Evolutionary conservation across 2,113 vertebrate genomes (phyloP).

Genomic region (Ramphastos sulfuratus): DNA sequence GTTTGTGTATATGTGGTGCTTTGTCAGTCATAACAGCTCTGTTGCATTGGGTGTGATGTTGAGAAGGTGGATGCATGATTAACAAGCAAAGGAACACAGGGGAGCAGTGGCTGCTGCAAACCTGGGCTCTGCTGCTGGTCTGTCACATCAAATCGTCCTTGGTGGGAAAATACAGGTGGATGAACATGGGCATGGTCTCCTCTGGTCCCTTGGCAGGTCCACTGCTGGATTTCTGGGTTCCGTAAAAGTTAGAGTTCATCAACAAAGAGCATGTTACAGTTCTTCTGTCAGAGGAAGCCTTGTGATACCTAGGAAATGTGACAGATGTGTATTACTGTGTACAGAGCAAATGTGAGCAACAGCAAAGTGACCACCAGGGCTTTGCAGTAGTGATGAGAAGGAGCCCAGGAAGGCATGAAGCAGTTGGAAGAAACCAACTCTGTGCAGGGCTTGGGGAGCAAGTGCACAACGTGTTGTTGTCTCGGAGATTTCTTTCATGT

Average conservation of each 20-base stretch:
- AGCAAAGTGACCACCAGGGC: neutral
- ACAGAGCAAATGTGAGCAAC: neutral
- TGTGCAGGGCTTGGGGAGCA: neutral
- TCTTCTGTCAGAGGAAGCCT: neutral
- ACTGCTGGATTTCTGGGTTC: neutral
- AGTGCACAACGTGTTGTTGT: neutral
- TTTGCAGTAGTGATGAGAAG: neutral
- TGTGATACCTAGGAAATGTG: neutral
- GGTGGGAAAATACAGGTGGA: neutral
- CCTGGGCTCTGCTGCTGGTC: neutral
- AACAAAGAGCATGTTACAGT: neutral
- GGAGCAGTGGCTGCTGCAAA: neutral
- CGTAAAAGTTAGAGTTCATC: neutral
- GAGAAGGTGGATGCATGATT: neutral
- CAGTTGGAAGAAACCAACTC: neutral
- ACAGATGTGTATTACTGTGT: neutral
- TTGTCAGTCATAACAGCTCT: neutral
- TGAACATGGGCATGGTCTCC: neutral
- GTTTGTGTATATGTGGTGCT: neutral
- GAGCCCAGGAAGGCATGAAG: neutral
- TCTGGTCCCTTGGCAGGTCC: neutral
- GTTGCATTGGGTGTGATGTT: neutral
- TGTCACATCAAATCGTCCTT: neutral
- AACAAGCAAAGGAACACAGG: neutral
- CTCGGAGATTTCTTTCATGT: accelerated